Conservation (phyloP, 2,888 invertebrate genomes). For the Magallana nippona region DNA sequence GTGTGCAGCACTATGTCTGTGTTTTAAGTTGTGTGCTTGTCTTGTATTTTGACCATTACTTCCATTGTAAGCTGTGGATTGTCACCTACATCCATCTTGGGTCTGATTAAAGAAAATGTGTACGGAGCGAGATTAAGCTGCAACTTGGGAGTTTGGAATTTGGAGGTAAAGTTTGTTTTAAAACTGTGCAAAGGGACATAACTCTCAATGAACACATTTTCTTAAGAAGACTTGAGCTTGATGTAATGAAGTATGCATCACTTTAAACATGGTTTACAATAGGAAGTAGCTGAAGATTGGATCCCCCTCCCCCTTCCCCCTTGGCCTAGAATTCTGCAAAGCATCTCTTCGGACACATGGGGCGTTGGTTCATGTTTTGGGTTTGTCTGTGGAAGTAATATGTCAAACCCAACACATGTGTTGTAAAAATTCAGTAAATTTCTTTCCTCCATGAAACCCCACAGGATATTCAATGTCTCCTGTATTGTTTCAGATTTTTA, state of each 20-base stretch:
- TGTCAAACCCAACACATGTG: slow-evolving; percentile 41
- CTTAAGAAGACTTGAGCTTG: neutral
- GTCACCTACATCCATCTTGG: slow-evolving; percentile 21
- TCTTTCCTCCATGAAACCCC: slow-evolving; percentile 31
- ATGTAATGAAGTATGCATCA: slow-evolving; percentile 22
- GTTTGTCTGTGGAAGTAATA: slow-evolving; percentile 39
- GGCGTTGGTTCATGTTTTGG: slow-evolving; percentile 45
- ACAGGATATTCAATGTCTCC: slow-evolving; percentile 26
- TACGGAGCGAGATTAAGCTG: neutral
- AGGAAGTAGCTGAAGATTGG: slow-evolving; percentile 45
- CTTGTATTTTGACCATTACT: slow-evolving; percentile 24
- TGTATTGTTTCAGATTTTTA: slow-evolving; percentile 91
- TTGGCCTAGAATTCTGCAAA: slow-evolving; percentile 13
- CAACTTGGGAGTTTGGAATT: neutral
- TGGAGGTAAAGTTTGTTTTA: neutral
- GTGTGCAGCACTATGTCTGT: neutral
- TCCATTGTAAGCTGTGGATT: slow-evolving; percentile 15
- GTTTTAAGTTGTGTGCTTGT: slow-evolving; percentile 13
- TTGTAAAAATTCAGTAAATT: slow-evolving; percentile 38
- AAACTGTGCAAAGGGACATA: slow-evolving; percentile 1
- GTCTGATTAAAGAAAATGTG: slow-evolving; percentile 1
- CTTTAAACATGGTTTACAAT: slow-evolving; percentile 14
- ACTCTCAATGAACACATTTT: slow-evolving; percentile 22
- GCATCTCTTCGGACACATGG: slow-evolving; percentile 37
- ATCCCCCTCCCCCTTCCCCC: neutral